Evolutionary conservation across 2,113 vertebrate genomes (phyloP), one percentile per base, ranked within the genome.

Genomic region (Marmota monax): DNA sequence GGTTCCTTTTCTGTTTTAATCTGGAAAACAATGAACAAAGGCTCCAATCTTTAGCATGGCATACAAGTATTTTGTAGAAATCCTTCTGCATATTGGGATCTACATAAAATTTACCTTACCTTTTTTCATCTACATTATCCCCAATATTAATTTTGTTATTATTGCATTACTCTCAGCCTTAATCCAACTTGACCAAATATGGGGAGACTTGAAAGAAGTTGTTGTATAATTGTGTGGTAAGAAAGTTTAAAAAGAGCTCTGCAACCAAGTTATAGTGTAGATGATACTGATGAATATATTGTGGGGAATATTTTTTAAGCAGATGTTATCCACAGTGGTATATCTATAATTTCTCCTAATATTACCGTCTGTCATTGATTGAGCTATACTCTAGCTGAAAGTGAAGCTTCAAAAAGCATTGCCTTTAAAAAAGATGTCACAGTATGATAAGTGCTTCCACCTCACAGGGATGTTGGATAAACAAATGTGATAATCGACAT

Each of bases 1-100:
- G 96, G 96, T 98, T 97, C 98, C 96, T 98, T 98, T 98, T 97
- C 97, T 90, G 70, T 97, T 98, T 94, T 97, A 97, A 98, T 98
- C 97, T 98, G 96, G 93, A 98, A 98, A 92, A 84, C 97, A 98
- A 98, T 98, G 98, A 99, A 98, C 98, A 98, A 98, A 98, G 97
- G 39, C 85, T 29, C 69, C 18, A 65, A 94, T 98, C 53, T 96
- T 88, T 37, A 94, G 63, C 96, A 94, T 94, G 0, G 69, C 96
- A 23, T 83, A 79, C 73, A 76, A 96, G 97, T 96, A 95, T 97
- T 97, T 93, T 96, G 94, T 83, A 95, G 34, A 79, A 93, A 97
- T 96, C 51, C 63, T 95, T 97, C 84, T 94, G 96, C 65, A 96
- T 61, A 97, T 97, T 97, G 96, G 29, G 92, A 93, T 90, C 88